These are phyloP conservation scores for Acromyrmex echinatior DNA, from an alignment of 1,140 invertebrate genomes.

Conservation along the genomic window DNA sequence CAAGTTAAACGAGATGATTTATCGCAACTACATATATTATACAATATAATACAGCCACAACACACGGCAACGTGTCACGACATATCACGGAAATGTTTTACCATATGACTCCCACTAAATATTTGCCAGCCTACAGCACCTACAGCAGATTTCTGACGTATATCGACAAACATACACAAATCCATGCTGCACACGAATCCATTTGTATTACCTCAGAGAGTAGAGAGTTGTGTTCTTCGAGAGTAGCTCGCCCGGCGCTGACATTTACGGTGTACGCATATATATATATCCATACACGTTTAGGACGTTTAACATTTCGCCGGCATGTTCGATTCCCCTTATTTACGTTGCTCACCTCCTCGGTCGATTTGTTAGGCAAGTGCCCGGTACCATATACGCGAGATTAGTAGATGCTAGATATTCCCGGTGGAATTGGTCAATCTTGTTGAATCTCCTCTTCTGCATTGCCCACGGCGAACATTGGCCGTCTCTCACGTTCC, in stretches of 20 bases:
- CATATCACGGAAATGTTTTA: constrained; percentile 62
- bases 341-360: constrained; percentile 68
- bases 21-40: constrained; percentile 12
- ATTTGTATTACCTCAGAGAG: constrained; percentile 69
- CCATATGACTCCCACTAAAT: constrained; percentile 49
- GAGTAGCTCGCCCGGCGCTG: constrained; percentile 60
- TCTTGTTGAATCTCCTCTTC: constrained; percentile 47
- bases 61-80: neutral
- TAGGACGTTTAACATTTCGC: constrained; percentile 75
- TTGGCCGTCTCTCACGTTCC: constrained; percentile 52
- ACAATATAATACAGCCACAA: neutral
- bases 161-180: constrained; percentile 10
- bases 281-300: constrained; percentile 71
- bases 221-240: constrained; percentile 23
- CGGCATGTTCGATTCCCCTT: constrained; percentile 71
- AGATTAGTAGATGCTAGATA: constrained; percentile 76
- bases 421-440: constrained; percentile 74
- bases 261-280: constrained; percentile 66
- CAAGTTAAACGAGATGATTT: constrained; percentile 53
- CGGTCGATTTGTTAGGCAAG: constrained; percentile 70
- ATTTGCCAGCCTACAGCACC: neutral
- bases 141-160: constrained; percentile 33
- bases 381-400: constrained; percentile 70
- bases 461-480: constrained; percentile 66
- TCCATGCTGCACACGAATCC: neutral